Conservation (phyloP, 2,113 vertebrate genomes). For the Phalacrocorax aristotelis region DNA sequence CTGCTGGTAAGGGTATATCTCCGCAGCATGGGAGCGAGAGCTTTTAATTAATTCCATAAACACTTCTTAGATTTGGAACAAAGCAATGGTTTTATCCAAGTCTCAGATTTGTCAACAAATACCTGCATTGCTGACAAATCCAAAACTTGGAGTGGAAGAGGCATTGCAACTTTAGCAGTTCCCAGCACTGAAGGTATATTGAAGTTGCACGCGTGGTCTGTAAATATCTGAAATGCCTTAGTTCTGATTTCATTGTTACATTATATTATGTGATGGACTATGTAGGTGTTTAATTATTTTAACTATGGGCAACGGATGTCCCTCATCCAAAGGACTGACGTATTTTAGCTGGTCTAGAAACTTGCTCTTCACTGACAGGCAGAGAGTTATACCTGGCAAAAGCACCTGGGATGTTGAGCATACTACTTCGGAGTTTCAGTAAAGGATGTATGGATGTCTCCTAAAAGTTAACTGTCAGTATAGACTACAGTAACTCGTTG, state of each 20-base stretch:
- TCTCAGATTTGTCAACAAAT: background rate
- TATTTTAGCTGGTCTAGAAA: background rate
- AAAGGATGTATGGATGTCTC: background rate
- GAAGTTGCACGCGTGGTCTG: fast-evolving
- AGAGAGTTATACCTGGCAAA: background rate
- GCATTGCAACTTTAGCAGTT: background rate
- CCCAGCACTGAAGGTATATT: background rate
- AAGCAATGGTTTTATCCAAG: background rate
- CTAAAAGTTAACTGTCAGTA: background rate
- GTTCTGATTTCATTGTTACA: background rate
- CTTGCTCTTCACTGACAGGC: background rate
- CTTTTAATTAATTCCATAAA: background rate
- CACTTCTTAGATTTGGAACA: background rate
- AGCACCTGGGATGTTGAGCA: fast-evolving
- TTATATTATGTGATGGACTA: background rate
- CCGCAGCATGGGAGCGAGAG: background rate
- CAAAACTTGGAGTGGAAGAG: background rate
- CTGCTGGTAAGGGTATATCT: background rate
- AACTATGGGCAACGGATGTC: background rate
- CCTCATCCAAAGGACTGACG: background rate
- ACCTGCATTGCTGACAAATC: background rate
- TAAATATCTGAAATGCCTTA: background rate
- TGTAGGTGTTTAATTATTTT: background rate
- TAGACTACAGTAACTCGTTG: background rate
- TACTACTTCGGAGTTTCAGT: background rate